Evolutionary conservation across 2,888 invertebrate genomes (phyloP), one percentile per base, ranked within the genome.

Genomic region (Polydesmus complanatus): DNA sequence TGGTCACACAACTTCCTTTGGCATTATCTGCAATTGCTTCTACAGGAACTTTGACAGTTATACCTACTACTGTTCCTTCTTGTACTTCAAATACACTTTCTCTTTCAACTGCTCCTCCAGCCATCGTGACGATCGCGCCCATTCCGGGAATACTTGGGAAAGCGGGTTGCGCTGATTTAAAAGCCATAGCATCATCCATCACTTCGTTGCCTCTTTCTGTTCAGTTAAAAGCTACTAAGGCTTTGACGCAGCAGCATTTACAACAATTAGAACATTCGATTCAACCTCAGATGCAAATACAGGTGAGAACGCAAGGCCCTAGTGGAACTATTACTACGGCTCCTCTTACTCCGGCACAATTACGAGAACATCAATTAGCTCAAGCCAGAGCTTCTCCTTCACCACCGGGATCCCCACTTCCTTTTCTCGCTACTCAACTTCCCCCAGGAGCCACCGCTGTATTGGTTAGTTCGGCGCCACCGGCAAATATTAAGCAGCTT

Each of bases 201-300:
- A 37, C 8, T 2, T 22, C 27, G 3, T 14, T 22, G 18, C 51
- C 51, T 18, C n/a, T 58, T 22, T 25, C 47, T 5, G 18, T 23
- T 3, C 25, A 14, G 8, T 23, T 22, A 14, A 27, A 37, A 22
- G n/a, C 58, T 2, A 25, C 25, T 21, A 51, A 49, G 25, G 58
- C 23, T 22, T 25, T 50, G 3, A 58, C 58, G 3, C 58, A 58
- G 11, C 58, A 50, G 22, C 49, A 58, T 22, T 22, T 58, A 50
- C 58, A 50, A 8, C 49, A 58, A 22, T 25, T 58, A 37, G 50
- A 58, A 37, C 58, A 58, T 21, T 22, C 58, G 21, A 58, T 58
- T 27, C 58, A 58, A n/a, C 58, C 58, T 1, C 58, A 58, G 27
- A 25, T 58, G 51, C 58, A 58, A 37, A 58, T 58, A 18, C 58